Evolutionary conservation across 2,113 vertebrate species (phyloP), one percentile per base, ranked within the genome.

Genomic region (Tursiops truncatus): DNA sequence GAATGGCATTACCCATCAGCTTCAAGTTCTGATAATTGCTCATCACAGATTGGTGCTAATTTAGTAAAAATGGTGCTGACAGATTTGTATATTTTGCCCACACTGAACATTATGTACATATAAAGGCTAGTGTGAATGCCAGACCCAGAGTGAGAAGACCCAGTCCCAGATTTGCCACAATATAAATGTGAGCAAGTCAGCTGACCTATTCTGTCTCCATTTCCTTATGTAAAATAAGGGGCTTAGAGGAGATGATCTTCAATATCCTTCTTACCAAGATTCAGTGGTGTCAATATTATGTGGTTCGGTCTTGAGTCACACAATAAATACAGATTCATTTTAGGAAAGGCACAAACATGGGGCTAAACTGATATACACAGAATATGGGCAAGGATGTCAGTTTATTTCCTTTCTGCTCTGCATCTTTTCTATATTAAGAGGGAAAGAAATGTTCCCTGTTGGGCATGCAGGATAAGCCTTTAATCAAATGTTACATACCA

Each of bases 401-500:
- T n/a, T 82, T 91, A 73, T 50, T 86, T 93, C 36, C 70, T 36
- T 97, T 90, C 67, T 89, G 92, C 50, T 89, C 76, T 96, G 89
- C 50, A 74, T 95, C 79, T 94, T 96, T 96, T 93, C 89, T 93
- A 95, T 97, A 96, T 89, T 95, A 95, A 88, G 88, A 97, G 71
- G 63, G 71, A 63, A 95, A 96, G 85, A 97, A 95, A 97, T 98
- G 95, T 98, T 98, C 95, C 96, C 88, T 47, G 62, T 92, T 86
- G 88, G 91, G 82, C 50, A 98, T 91, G 79, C 93, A 92, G 71
- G 96, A 93, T 76, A 98, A 98, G 93, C 94, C 98, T 92, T 97
- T 98, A 98, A 97, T 97, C 4, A 79, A 98, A 98, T 10, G 47
- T 93, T 96, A 47, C 95, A 36, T 96, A 88, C 97, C 96, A 97